Conservation (phyloP, 2,888 invertebrate genomes). For the Clusia tigrina region DNA sequence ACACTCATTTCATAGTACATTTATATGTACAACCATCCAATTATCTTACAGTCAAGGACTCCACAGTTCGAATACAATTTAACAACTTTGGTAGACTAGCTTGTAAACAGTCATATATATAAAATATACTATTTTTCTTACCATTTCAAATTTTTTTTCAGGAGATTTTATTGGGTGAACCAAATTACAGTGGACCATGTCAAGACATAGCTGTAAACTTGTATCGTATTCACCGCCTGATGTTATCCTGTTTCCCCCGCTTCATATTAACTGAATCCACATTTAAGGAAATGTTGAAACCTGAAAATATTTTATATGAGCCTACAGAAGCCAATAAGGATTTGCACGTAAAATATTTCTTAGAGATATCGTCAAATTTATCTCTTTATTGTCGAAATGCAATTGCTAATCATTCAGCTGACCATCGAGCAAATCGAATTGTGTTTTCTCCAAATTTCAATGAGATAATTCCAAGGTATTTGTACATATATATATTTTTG, state of each 20-base stretch:
- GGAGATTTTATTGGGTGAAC: no score
- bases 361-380: constrained; percentile 77
- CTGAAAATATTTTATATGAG: constrained; percentile 45
- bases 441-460: constrained; percentile 67
- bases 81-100: no score
- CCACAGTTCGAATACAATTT: no score
- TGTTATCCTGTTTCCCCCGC: constrained; percentile 77
- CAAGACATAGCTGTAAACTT: constrained; percentile 69
- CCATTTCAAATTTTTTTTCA: no score
- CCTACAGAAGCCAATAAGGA: constrained; percentile 55
- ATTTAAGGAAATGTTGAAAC: constrained; percentile 54
- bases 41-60: no score
- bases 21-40: no score
- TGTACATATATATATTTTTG: not conserved
- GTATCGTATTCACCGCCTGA: constrained; percentile 75
- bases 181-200: no score
- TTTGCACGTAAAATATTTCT: constrained; percentile 64
- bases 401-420: constrained; percentile 68
- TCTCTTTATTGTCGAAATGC: constrained; percentile 76
- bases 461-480: constrained; percentile 52
- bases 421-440: constrained; percentile 67
- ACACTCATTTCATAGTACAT: no score
- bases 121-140: no score
- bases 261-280: constrained; percentile 68
- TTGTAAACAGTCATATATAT: no score